A percentile compares a stretch with the other conserved stretches of the same genome.
Evolutionary conservation across 2,113 vertebrate genomes (phyloP).

Genomic region (Maccullochella peelii): DNA sequence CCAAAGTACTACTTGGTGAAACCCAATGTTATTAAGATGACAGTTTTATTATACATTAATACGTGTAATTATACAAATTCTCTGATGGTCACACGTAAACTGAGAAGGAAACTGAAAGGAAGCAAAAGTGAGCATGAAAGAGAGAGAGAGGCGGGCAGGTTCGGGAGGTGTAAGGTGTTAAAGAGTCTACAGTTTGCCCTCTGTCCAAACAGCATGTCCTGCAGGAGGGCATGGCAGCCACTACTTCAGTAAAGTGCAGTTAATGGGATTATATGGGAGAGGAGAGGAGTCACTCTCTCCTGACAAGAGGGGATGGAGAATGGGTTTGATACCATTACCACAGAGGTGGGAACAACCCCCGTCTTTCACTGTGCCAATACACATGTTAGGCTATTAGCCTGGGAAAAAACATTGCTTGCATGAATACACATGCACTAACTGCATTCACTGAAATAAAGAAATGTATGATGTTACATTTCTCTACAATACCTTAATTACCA

Average conservation of each 20-base stretch:
- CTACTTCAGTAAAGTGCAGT: constrained; percentile 64
- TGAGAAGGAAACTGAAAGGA: neutral
- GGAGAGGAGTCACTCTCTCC: constrained; percentile 31
- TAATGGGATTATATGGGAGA: constrained; percentile 71
- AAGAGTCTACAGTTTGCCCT: constrained; percentile 55
- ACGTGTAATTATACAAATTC: neutral
- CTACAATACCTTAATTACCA: neutral
- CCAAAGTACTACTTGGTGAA: neutral
- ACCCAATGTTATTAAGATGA: neutral
- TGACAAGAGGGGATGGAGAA: constrained; percentile 34
- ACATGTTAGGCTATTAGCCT: constrained; percentile 11
- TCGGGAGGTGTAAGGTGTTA: constrained; percentile 57
- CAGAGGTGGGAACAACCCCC: constrained; percentile 51
- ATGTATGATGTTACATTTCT: neutral
- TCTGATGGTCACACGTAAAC: neutral
- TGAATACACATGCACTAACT: neutral
- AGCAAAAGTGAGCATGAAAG: neutral
- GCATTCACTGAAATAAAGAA: neutral
- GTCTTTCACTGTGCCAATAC: constrained; percentile 21
- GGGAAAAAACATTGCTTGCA: neutral
- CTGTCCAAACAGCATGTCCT: constrained; percentile 55
- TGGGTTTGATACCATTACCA: constrained; percentile 67
- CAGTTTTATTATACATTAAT: neutral
- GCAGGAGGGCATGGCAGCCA: constrained; percentile 40
- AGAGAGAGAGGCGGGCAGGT: neutral